A percentile compares a stretch with the other conserved stretches of the same genome.
Evolutionary conservation across 1,140 invertebrate species (phyloP).

Genomic region (Aphelinus certus): DNA sequence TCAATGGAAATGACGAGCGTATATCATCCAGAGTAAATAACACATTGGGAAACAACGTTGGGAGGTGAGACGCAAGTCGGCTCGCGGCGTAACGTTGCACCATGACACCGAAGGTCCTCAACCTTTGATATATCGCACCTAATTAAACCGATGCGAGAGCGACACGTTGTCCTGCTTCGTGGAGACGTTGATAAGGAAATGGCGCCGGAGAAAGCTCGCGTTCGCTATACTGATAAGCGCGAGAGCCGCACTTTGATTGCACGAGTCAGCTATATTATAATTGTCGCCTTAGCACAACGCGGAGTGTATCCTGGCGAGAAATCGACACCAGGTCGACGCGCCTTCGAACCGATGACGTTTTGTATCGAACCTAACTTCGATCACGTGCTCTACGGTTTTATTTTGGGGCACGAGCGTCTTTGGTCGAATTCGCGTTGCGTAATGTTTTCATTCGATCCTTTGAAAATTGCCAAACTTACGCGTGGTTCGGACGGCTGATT

Average conservation of each 20-base stretch:
- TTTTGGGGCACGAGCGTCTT: no score
- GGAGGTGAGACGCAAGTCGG: no score
- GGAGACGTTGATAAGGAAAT: constrained; percentile 23
- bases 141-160: constrained; percentile 31
- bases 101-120: constrained; percentile 20
- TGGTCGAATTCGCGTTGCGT: no score
- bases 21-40: no score
- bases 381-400: no score
- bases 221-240: constrained; percentile 20
- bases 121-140: constrained; percentile 18
- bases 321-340: constrained; percentile 20
- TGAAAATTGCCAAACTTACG: no score
- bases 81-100: neutral
- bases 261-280: constrained; percentile 7
- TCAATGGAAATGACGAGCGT: no score
- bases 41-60: no score
- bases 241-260: constrained; percentile 21
- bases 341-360: no score
- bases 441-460: no score
- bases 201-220: neutral
- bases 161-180: constrained; percentile 18
- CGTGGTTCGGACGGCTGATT: no score
- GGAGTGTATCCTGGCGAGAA: constrained; percentile 18
- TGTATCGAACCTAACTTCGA: no score
- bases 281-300: constrained; percentile 15